A percentile compares a stretch with the other conserved stretches of the same genome.
Conservation (phyloP, 2,113 vertebrate genomes). For the Onychorhynchus coronatus region DNA sequence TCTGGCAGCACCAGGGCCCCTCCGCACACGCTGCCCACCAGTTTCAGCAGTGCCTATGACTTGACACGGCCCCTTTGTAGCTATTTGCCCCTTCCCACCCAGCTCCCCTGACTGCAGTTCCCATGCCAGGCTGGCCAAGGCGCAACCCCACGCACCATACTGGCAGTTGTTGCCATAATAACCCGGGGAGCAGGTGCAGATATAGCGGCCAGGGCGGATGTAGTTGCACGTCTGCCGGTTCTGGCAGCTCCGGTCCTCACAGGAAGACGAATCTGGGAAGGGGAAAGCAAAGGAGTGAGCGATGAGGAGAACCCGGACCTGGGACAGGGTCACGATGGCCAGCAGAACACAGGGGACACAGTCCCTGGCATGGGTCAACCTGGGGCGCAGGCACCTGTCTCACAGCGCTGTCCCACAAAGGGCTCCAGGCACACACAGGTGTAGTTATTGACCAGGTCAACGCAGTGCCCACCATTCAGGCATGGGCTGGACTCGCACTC, state of each 20-base stretch:
- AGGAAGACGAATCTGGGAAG: conserved; percentile 47
- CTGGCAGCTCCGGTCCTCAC: conserved; percentile 67
- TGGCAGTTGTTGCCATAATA: conserved; percentile 81
- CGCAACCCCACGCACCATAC: conserved; percentile 53
- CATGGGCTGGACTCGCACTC: conserved; percentile 86
- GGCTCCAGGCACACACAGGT: conserved; percentile 80
- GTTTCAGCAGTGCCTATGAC: accelerated
- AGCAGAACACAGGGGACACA: background rate
- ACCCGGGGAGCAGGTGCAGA: conserved; percentile 80
- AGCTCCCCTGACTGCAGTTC: background rate
- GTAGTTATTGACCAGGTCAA: conserved; percentile 80
- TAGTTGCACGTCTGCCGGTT: conserved; percentile 73
- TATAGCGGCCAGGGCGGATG: conserved; percentile 64
- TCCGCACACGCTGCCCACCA: accelerated
- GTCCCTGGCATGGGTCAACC: accelerated
- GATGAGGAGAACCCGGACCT: background rate
- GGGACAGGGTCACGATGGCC: background rate
- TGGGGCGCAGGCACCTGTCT: conserved; percentile 78
- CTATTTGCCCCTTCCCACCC: background rate
- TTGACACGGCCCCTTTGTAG: background rate
- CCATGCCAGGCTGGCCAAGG: accelerated
- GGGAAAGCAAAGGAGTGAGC: background rate
- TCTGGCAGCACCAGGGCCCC: accelerated
- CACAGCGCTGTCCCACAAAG: conserved; percentile 85
- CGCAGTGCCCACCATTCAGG: conserved; percentile 85